A percentile compares a stretch with the other conserved stretches of the same genome.
Conservation (phyloP, 2,113 vertebrate genomes). For the Python bivittatus region DNA sequence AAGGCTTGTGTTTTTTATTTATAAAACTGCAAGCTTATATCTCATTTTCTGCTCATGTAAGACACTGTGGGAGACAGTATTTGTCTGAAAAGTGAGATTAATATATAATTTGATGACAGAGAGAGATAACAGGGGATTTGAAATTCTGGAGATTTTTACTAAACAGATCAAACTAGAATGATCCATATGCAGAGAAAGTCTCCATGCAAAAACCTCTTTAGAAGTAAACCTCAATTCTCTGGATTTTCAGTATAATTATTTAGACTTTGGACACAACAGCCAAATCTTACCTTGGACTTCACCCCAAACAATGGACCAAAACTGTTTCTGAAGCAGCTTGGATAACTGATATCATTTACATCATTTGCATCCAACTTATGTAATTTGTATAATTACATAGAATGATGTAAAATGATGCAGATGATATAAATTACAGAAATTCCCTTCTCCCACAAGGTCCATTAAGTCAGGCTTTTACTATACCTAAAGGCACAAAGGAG, state of each 20-base stretch:
- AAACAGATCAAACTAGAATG: not conserved
- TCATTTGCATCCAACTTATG: too few species aligned
- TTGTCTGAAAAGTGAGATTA: not conserved
- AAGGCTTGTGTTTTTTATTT: not conserved
- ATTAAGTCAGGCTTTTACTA: too few species aligned
- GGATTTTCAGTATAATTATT: not conserved
- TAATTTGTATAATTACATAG: too few species aligned
- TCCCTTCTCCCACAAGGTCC: too few species aligned
- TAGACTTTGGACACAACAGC: not conserved
- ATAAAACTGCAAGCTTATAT: not conserved
- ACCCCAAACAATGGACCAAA: too few species aligned
- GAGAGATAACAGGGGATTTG: not conserved
- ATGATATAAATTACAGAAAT: too few species aligned
- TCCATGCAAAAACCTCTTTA: not conserved
- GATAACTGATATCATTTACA: too few species aligned
- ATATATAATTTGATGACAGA: not conserved
- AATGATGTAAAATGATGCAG: too few species aligned
- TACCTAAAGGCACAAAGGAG: not conserved
- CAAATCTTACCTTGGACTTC: too few species aligned
- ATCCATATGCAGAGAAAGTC: not conserved
- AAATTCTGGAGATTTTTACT: not conserved
- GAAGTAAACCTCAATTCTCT: not conserved
- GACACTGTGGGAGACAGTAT: not conserved
- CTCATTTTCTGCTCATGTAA: not conserved
- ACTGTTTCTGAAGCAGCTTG: too few species aligned